These are phyloP conservation scores for Emmelina monodactyla DNA, from an alignment of 2,888 invertebrate genomes.

Conservation along the genomic window DNA sequence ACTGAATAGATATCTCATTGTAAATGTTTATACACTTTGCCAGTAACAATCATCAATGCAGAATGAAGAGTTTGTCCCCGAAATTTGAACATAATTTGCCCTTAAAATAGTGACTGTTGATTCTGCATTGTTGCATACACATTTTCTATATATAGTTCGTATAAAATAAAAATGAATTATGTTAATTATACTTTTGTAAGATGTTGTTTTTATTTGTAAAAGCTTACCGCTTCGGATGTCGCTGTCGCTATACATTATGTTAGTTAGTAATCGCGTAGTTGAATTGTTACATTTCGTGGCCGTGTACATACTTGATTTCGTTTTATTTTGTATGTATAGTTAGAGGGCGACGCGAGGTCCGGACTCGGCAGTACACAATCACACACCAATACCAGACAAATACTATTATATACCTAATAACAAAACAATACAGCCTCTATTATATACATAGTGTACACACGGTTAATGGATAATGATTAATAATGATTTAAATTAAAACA, in stretches of 20 bases:
- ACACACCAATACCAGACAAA: slow-evolving; percentile 11
- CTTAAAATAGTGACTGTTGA: too few species aligned
- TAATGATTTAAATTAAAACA: too few species aligned
- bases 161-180: too few species aligned
- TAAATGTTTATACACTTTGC: too few species aligned
- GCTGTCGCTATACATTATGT: slow-evolving; percentile 23
- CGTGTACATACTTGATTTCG: slow-evolving; percentile 25
- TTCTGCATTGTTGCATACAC: too few species aligned
- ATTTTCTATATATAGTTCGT: too few species aligned
- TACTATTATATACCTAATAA: too few species aligned
- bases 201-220: too few species aligned
- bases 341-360: slow-evolving; percentile 10
- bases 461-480: slow-evolving; percentile 27
- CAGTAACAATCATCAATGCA: too few species aligned
- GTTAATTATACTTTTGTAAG: slow-evolving; percentile 11
- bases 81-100: too few species aligned
- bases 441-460: slow-evolving; percentile 28
- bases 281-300: slow-evolving; percentile 21
- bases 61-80: too few species aligned
- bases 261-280: slow-evolving; percentile 33
- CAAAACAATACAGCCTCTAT: slow-evolving; percentile 15
- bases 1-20: too few species aligned
- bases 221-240: slow-evolving; percentile 29
- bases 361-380: slow-evolving; percentile 22
- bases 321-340: slow-evolving; percentile 24